phyloP scores from a whole-genome alignment of 1,140 invertebrate genomes.

The Drosophila subobscura region DNA sequence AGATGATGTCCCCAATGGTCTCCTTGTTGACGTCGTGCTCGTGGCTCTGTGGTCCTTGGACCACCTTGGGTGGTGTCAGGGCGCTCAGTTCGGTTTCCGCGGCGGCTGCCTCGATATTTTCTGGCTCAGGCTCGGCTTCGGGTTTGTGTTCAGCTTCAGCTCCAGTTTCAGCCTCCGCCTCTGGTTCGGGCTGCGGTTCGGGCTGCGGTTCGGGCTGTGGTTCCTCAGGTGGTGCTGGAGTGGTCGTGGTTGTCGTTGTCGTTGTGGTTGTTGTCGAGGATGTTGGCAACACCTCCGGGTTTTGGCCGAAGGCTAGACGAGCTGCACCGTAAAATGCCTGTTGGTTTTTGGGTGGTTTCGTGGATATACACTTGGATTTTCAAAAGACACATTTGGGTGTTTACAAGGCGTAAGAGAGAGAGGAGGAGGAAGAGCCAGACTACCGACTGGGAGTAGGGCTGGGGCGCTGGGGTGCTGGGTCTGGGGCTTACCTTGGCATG shows the following conservation, averaged over 20 bases:
- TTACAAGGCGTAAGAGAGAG: conserved; percentile 53
- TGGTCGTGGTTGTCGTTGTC: conserved; percentile 50
- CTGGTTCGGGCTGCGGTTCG: conserved; percentile 29
- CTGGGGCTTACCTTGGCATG: conserved; percentile 34
- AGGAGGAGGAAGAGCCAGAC: conserved; percentile 20
- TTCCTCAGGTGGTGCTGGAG: conserved; percentile 24
- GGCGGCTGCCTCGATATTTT: conserved; percentile 15
- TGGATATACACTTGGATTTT: conserved; percentile 77
- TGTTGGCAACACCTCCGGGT: conserved; percentile 77
- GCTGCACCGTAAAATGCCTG: conserved; percentile 81
- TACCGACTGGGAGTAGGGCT: conserved; percentile 25
- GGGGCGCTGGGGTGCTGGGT: neutral
- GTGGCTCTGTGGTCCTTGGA: conserved; percentile 18
- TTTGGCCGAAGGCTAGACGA: conserved; percentile 80
- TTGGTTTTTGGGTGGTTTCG: conserved; percentile 80
- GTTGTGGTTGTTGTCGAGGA: conserved; percentile 66
- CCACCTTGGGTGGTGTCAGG: conserved; percentile 27
- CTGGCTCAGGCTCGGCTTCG: conserved; percentile 18
- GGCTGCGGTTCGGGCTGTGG: conserved; percentile 24
- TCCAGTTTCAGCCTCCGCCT: conserved; percentile 8
- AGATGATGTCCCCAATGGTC: conserved; percentile 70
- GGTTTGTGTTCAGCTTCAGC: neutral
- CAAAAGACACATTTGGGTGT: conserved; percentile 67
- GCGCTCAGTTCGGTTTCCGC: conserved; percentile 48
- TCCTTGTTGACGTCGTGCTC: conserved; percentile 66